Conservation (phyloP, 2,113 vertebrate species). For the Mus musculus region GRCm39 chr13:93406501-93407000, state of each 20-base stretch:
- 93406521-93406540: too few species aligned
- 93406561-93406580: background rate
- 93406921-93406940: background rate
- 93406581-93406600: background rate
- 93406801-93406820: conserved; percentile 21
- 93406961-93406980: background rate
- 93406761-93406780: background rate
- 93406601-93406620: background rate
- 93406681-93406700: background rate
- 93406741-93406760: background rate
- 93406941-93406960: background rate
- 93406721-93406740: background rate
- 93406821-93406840: background rate
- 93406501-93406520: background rate
- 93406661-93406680: background rate
- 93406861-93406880: background rate
- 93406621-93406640: background rate
- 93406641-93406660: background rate
- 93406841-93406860: background rate
- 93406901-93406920: background rate
- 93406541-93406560: too few species aligned
- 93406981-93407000: background rate
- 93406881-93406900: background rate
- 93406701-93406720: background rate
- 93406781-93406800: background rate